Base-by-base conservation (phyloP, 2,797 vertebrate genomes). In the Iguana delicatissima region DNA sequence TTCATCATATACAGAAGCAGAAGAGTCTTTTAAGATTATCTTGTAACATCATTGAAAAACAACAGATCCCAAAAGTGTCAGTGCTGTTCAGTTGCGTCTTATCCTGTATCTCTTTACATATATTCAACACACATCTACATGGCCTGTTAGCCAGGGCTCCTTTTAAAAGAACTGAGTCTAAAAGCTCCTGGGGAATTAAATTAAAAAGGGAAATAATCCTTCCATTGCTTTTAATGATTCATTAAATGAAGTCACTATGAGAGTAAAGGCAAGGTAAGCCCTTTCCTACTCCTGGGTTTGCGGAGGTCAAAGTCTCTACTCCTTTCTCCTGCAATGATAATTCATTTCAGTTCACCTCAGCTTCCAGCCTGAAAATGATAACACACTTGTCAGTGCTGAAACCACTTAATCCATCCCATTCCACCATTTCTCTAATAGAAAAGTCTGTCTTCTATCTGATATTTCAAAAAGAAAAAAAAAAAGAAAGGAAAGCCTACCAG, bases 331-430 rank as follows among this genome's bases (percentile, higher is more conserved):
- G 29, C 57, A 64, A 6, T 20, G 20, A 55, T 84, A 8, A 26
- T 7, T 92, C 90, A 18, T 1, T 52, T 67, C 90, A 32, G 46
- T 80, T 92, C 92, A 90, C 42, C 84, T 91, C 64, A 10, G 10
- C 32, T 6, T 90, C 86, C 86, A 46, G 8, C 46, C 50, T 3
- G 81, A 84, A 26, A 89, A 89, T 50, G 46, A 88, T 59, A 26
- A 69, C 14, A 6, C 50, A n/a, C 79, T 52, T 50, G 79, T 92
- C 29, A 85, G 90, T 35, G 38, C 6, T 55, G 89, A 94, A 52
- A 88, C 35, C 84, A 85, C 76, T 91, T 87, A 89, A 89, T 94
- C 73, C 35, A 79, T 9, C 88, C 24, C 72, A 3, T 29, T 38
- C 1, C 3, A 38, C 67, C 42, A 80, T 87, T 80, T 67, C 46